Evolutionary conservation across 1,140 invertebrate species (phyloP).

Genomic region (Drosophila pallidifrons): DNA sequence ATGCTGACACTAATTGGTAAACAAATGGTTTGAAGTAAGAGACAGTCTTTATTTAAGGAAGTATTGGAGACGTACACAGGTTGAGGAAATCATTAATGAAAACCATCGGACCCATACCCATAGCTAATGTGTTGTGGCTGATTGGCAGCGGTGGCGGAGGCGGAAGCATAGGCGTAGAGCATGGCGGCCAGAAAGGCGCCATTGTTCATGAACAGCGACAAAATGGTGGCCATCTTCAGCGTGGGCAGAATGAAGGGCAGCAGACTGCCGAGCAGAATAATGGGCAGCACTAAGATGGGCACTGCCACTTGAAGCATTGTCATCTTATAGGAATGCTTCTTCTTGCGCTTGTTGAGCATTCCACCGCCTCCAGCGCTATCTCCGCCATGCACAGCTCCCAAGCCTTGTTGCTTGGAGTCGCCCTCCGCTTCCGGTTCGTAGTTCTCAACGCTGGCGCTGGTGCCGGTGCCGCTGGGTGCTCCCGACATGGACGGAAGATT

Average conservation of each 20-base stretch:
- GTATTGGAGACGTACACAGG: not conserved
- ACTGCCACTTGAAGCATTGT: conserved; percentile 81
- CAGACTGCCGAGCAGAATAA: conserved; percentile 74
- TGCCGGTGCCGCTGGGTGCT: conserved; percentile 45
- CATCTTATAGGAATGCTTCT: conserved; percentile 66
- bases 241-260: conserved; percentile 79
- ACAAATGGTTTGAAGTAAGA: conserved; percentile 17
- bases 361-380: conserved; percentile 43
- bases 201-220: conserved; percentile 81
- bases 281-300: conserved; percentile 79
- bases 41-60: conserved; percentile 63
- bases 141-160: conserved; percentile 56
- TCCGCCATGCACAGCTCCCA: conserved; percentile 31
- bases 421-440: conserved; percentile 69
- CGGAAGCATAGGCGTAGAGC: conserved; percentile 66
- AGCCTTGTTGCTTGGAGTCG: conserved; percentile 66
- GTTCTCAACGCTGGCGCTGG: conserved; percentile 60
- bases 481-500: conserved; percentile 55
- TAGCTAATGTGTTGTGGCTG: conserved; percentile 73
- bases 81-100: conserved; percentile 22
- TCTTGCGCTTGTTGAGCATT: conserved; percentile 54
- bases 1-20: conserved; percentile 3
- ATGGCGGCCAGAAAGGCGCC: conserved; percentile 80
- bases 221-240: conserved; percentile 82
- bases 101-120: conserved; percentile 51